Conservation (phyloP, 2,888 invertebrate species). For the Drosophila sordidula region DNA sequence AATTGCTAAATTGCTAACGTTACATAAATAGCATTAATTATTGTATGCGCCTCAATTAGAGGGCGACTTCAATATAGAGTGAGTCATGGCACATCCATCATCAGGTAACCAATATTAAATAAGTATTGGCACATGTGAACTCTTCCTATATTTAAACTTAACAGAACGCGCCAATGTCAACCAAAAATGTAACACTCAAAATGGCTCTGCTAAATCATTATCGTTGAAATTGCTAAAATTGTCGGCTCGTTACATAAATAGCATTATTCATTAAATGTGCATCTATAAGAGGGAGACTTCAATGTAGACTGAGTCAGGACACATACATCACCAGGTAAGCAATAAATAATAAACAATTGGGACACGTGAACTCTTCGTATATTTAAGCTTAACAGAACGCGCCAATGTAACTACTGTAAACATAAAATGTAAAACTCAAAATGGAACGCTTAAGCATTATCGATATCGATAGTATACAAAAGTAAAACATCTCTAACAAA, state of each 20-base stretch:
- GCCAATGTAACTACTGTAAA: background rate
- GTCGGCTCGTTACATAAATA: conserved; percentile 26
- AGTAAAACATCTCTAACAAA: conserved; percentile 5
- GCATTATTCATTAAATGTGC: conserved; percentile 34
- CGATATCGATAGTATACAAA: conserved; percentile 22
- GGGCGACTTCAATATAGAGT: conserved; percentile 10
- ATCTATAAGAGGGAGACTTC: conserved; percentile 33
- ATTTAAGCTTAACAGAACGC: conserved; percentile 13
- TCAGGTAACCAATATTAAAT: conserved; percentile 16
- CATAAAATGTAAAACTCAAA: conserved; percentile 18
- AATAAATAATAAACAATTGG: background rate
- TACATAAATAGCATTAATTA: conserved; percentile 39
- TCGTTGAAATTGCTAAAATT: conserved; percentile 52
- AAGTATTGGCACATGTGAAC: background rate
- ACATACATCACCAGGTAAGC: conserved; percentile 17
- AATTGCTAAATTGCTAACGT: conserved; percentile 43
- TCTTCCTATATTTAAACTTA: background rate
- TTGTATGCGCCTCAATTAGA: conserved; percentile 39
- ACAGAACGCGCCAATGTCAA: conserved; percentile 5
- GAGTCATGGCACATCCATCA: conserved; percentile 19
- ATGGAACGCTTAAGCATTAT: background rate
- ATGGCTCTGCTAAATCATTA: background rate
- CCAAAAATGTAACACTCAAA: conserved; percentile 17
- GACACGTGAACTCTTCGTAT: background rate
- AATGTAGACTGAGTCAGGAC: conserved; percentile 17